Percentiles rank a stretch among this genome's conserved stretches.
These are phyloP conservation scores for Styela clava DNA, from an alignment of 23 tunicate genomes.

Conservation along the genomic window DNA sequence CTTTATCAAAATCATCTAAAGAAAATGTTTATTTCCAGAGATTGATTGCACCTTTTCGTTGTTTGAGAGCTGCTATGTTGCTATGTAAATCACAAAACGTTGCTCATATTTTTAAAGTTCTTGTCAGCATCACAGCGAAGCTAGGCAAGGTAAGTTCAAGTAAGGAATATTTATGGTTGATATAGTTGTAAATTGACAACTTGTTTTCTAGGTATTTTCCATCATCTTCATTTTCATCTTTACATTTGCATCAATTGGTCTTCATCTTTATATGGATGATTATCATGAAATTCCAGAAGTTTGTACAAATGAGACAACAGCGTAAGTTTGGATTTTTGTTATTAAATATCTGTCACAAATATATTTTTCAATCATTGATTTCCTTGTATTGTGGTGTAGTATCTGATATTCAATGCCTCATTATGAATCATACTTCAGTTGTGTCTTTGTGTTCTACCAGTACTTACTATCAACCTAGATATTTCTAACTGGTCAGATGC, in stretches of 20 bases:
- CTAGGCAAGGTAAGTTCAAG: constrained; percentile 66
- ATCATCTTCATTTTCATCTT: constrained; percentile 84
- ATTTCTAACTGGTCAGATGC: too few species aligned
- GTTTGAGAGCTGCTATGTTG: constrained; percentile 84
- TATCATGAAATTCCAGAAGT: constrained; percentile 46
- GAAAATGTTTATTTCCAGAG: constrained; percentile 39
- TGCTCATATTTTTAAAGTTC: constrained; percentile 84
- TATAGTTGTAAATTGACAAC: not conserved
- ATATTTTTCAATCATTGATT: not conserved
- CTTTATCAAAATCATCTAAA: not conserved
- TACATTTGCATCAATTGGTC: constrained; percentile 80
- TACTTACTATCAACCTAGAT: too few species aligned
- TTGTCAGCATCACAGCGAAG: constrained; percentile 75
- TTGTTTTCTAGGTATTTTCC: constrained; percentile 56
- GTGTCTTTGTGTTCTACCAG: too few species aligned
- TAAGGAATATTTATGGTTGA: not conserved
- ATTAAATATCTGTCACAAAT: too few species aligned
- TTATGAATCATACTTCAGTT: too few species aligned
- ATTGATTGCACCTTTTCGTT: constrained; percentile 80
- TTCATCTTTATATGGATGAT: constrained; percentile 76
- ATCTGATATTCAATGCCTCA: not conserved
- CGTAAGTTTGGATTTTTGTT: too few species aligned
- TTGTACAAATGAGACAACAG: constrained; percentile 40
- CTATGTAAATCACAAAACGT: constrained; percentile 91
- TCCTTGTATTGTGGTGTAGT: not conserved